A percentile compares a stretch with the other conserved stretches of the same genome.
Conservation (phyloP, 1,140 invertebrate species). For the Mycetomoellerius zeteki region DNA sequence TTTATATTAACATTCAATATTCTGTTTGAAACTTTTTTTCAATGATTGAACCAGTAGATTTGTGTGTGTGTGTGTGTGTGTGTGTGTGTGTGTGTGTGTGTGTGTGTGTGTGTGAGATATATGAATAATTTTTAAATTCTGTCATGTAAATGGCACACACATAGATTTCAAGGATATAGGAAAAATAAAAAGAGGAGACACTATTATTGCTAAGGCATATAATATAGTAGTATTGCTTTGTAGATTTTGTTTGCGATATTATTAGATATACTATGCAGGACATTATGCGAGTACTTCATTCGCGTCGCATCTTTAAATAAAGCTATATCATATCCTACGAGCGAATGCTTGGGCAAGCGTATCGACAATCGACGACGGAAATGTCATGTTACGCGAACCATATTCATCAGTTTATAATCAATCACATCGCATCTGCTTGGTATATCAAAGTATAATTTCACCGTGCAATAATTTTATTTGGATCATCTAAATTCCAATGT, state of each 20-base stretch:
- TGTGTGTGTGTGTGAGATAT: too few relatives aligned
- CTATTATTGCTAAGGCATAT: not conserved
- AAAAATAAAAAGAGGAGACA: not conserved
- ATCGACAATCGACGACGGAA: constrained; percentile 65
- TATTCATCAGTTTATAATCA: constrained; percentile 45
- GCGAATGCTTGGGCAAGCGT: not conserved
- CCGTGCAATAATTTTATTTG: constrained; percentile 45
- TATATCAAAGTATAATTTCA: constrained; percentile 47
- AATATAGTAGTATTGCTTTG: not conserved
- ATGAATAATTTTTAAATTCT: not conserved
- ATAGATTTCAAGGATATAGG: not conserved
- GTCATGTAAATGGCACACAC: too few relatives aligned
- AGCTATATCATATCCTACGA: not conserved
- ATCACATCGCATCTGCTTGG: constrained; percentile 15
- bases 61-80: too few relatives aligned
- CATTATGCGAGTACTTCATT: not conserved
- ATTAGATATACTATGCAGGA: constrained; percentile 24
- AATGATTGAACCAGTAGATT: not conserved
- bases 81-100: too few relatives aligned
- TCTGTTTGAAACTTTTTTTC: not conserved
- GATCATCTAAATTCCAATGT: not conserved
- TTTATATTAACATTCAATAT: not conserved
- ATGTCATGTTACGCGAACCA: constrained; percentile 53
- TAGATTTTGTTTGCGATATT: constrained; percentile 16
- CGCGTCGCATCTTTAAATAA: constrained; percentile 47